phyloP scores from a whole-genome alignment of 2,888 invertebrate genomes.

The Linhomoeus sp. region DNA sequence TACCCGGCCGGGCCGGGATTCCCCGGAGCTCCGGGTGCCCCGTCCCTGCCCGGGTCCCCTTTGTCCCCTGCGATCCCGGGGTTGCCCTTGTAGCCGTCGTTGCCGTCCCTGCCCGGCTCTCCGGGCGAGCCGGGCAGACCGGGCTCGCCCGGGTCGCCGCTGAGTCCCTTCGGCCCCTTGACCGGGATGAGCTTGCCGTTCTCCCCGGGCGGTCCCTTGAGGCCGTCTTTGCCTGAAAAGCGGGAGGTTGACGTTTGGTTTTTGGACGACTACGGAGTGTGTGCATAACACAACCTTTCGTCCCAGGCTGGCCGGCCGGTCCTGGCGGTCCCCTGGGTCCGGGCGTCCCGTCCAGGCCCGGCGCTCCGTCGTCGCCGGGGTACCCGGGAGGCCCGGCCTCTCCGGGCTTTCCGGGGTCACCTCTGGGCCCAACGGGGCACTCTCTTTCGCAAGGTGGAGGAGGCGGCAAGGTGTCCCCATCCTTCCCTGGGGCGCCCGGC shows the following conservation, averaged over 20 bases:
- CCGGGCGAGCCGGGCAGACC: conserved; percentile 8
- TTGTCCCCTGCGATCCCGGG: neutral
- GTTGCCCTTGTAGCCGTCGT: conserved; percentile 10
- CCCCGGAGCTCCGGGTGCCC: conserved; percentile 3
- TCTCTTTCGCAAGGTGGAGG: neutral
- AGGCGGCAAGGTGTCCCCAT: neutral
- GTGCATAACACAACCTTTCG: conserved; percentile 10
- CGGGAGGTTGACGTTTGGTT: neutral
- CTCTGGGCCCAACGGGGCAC: too few relatives aligned
- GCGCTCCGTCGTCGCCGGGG: conserved; percentile 15
- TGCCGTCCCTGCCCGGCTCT: conserved; percentile 8
- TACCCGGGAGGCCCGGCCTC: conserved; percentile 20
- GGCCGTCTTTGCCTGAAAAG: neutral
- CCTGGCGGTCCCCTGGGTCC: conserved; percentile 8
- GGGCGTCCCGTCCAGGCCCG: conserved; percentile 14
- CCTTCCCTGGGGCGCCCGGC: neutral
- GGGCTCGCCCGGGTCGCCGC: conserved; percentile 10
- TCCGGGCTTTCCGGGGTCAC: too few relatives aligned
- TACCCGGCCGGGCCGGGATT: conserved; percentile 7
- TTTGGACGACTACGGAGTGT: neutral
- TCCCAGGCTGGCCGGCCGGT: conserved; percentile 12
- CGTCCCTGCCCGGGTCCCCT: conserved; percentile 3
- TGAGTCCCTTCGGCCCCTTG: conserved; percentile 11
- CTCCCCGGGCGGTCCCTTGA: neutral
- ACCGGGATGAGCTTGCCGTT: neutral